Evolutionary conservation across 1,140 invertebrate species (phyloP), one percentile per base, ranked within the genome.

Genomic region (Drosophila pseudoananassae): DNA sequence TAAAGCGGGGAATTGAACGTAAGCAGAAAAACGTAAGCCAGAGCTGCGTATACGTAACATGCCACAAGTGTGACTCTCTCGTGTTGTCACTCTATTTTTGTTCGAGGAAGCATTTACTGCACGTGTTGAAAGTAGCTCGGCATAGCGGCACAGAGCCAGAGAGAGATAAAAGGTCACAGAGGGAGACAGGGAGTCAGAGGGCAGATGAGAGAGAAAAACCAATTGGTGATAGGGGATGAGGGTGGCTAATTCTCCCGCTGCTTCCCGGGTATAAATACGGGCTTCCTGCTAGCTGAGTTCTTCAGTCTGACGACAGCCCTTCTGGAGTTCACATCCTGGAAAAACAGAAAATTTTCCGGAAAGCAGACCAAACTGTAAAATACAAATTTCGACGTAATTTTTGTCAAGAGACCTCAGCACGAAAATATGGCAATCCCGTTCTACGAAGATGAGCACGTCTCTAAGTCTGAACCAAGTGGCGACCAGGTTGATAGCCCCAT

Each of bases 251-350:
- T 60, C 58, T 57, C 46, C 38, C 46, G 65, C 50, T 43, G 77
- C 64, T 87, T 85, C 83, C 83, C 82, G 83, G 78, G 83, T 87
- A 87, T 87, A 87, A 87, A 87, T 78, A 78, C 82, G 76, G 25
- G 51, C 51, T 55, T 49, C 15, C 25, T 52, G 43, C 27, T 33
- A 20, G 46, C 70, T 2, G 65, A 76, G 82, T 78, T 63, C 70
- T 31, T 87, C 78, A 87, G 82, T 87, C 78, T 51, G 50, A 76
- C 70, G 36, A 61, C 43, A 72, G 68, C 78, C 81, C 52, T 61
- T 49, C 50, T 7, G 52, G 56, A 78, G 71, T 58, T 43, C 45
- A 52, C 15, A 55, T 12, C 50, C 47, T 51, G 52, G n/a, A 36
- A 29, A 20, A 49, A 20, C 58, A 68, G 47, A 60, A 64, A 36